These are phyloP conservation scores for Dipodomys stephensi DNA, from an alignment of 2,113 vertebrate genomes.

Conservation along the genomic window DNA sequence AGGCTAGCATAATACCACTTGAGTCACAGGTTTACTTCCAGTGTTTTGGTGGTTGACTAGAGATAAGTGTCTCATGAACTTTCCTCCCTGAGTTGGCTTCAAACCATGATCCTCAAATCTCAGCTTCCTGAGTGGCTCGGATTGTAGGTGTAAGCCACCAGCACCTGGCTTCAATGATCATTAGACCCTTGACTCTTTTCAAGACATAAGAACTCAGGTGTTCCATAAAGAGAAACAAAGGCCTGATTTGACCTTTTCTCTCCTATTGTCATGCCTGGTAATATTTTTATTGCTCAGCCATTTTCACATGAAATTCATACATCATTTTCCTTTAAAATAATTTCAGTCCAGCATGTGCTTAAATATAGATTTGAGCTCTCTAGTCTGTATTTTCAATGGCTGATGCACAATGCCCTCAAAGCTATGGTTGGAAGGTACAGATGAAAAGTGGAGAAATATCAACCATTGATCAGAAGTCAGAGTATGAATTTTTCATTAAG, in stretches of 20 bases:
- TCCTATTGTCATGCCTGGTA: background rate
- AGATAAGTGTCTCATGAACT: too few relatives aligned
- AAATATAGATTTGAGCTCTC: background rate
- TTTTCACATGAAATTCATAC: background rate
- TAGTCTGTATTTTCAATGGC: background rate
- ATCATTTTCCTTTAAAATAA: background rate
- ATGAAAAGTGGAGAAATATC: background rate
- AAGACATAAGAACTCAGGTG: background rate
- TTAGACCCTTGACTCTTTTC: background rate
- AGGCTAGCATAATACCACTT: too few relatives aligned
- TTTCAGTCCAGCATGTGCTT: background rate
- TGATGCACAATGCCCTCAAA: background rate
- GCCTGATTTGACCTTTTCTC: background rate
- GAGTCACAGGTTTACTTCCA: too few relatives aligned
- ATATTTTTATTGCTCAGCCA: background rate
- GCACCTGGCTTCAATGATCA: background rate
- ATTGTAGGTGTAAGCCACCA: too few relatives aligned
- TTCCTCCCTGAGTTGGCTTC: too few relatives aligned
- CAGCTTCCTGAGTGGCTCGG: too few relatives aligned
- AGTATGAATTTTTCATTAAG: background rate
- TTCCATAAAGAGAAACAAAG: background rate
- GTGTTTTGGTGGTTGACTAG: too few relatives aligned
- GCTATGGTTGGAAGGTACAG: background rate
- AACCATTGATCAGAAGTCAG: slow-evolving; percentile 2
- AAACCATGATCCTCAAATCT: too few relatives aligned